These are phyloP conservation scores for Gerris lacustris DNA, from an alignment of 2,888 invertebrate genomes.

Conservation along the genomic window DNA sequence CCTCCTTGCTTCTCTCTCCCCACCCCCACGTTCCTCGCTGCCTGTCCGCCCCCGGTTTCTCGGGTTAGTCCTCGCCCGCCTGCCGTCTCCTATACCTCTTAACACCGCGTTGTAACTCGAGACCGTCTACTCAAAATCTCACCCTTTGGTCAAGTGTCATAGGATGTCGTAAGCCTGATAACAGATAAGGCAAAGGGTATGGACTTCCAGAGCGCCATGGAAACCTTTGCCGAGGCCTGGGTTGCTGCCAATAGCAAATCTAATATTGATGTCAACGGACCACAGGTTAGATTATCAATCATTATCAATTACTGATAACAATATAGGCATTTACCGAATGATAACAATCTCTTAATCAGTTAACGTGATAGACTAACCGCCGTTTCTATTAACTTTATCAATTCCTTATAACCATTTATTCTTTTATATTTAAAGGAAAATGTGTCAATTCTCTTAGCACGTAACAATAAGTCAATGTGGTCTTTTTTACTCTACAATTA, in stretches of 20 bases:
- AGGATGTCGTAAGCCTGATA: conserved; percentile 5
- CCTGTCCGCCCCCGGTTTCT: not conserved
- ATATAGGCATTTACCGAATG: too few relatives aligned
- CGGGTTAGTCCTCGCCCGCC: conserved; percentile 3
- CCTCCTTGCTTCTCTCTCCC: conserved; percentile 13
- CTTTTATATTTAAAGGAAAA: too few relatives aligned
- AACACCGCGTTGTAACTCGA: conserved; percentile 9
- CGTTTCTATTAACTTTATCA: too few relatives aligned
- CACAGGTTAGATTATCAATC: conserved; percentile 47
- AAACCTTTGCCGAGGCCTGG: conserved; percentile 96
- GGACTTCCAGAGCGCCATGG: conserved; percentile 98
- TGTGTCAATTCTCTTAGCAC: too few relatives aligned
- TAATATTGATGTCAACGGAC: conserved; percentile 43
- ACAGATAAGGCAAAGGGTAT: conserved; percentile 40
- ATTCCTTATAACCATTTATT: too few relatives aligned
- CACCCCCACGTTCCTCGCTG: conserved; percentile 23
- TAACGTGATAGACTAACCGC: too few relatives aligned
- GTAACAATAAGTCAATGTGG: too few relatives aligned
- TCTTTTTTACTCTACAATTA: too few relatives aligned
- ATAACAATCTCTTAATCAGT: conserved; percentile 11
- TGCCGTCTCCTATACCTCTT: conserved; percentile 8
- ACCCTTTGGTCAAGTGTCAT: not conserved
- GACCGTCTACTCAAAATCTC: not conserved
- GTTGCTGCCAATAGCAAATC: conserved; percentile 77
- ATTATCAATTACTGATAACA: too few relatives aligned